phyloP scores from a whole-genome alignment of 2,888 invertebrate genomes.

The Amphipoea lucens region DNA sequence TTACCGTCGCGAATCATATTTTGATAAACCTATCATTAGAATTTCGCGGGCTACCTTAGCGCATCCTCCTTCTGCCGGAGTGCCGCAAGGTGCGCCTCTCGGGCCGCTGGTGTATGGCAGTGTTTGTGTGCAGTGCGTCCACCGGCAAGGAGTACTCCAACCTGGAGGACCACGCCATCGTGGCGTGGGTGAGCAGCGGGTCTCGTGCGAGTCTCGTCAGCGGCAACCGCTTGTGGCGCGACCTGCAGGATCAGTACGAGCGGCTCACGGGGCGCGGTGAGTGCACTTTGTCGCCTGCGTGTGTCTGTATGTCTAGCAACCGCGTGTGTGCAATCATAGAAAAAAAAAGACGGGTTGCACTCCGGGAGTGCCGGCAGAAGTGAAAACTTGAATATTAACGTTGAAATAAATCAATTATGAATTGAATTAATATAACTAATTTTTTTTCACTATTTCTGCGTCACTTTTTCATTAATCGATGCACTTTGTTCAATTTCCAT shows the following conservation, averaged over 20 bases:
- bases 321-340: no score
- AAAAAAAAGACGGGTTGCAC: no score
- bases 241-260: slow-evolving; percentile 72
- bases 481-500: no score
- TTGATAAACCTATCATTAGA: neutral
- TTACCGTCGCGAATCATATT: no score
- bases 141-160: slow-evolving; percentile 72
- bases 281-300: neutral
- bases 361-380: no score
- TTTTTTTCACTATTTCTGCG: no score
- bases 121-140: slow-evolving; percentile 37
- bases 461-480: no score
- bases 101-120: slow-evolving; percentile 4
- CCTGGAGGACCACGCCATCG: slow-evolving; percentile 83
- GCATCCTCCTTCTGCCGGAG: neutral
- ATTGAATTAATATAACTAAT: no score
- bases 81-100: neutral
- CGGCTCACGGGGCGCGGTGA: slow-evolving; percentile 68
- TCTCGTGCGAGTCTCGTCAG: slow-evolving; percentile 77
- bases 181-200: slow-evolving; percentile 76
- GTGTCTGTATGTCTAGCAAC: neutral
- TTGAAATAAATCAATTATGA: no score
- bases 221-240: slow-evolving; percentile 83
- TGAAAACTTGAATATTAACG: no score
- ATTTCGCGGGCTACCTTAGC: neutral